These are phyloP conservation scores for Periophthalmodon schlosseri DNA, from an alignment of 2,113 vertebrate species.

Conservation along the genomic window DNA sequence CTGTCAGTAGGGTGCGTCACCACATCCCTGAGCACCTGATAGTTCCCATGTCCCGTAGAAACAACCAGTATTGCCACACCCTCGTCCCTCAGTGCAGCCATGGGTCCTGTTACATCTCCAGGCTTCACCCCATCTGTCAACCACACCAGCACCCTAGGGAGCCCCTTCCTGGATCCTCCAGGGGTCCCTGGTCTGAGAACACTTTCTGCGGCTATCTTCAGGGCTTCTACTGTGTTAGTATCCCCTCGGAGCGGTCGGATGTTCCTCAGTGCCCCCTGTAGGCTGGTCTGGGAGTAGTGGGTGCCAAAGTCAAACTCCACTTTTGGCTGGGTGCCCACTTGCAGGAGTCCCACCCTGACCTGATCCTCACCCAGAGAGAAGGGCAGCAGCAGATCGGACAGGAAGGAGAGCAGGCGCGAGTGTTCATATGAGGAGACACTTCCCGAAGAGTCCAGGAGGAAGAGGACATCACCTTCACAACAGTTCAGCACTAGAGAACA, in stretches of 20 bases:
- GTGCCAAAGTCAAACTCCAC: constrained; percentile 86
- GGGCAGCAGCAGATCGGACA: constrained; percentile 84
- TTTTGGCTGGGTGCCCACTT: constrained; percentile 86
- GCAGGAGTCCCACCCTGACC: constrained; percentile 86
- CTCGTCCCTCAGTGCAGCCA: constrained; percentile 82
- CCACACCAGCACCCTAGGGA: constrained; percentile 94
- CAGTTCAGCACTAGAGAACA: constrained; percentile 73
- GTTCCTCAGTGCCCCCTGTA: constrained; percentile 75
- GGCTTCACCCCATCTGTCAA: constrained; percentile 92
- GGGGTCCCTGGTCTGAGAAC: constrained; percentile 62
- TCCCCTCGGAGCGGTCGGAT: constrained; percentile 86
- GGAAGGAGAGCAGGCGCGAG: constrained; percentile 85
- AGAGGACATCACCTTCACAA: constrained; percentile 86
- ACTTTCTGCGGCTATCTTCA: constrained; percentile 79
- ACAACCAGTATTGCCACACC: constrained; percentile 88
- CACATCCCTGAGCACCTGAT: constrained; percentile 82
- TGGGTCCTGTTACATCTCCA: constrained; percentile 83
- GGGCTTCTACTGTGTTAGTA: constrained; percentile 88
- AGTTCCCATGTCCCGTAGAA: constrained; percentile 88
- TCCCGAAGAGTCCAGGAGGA: constrained; percentile 92
- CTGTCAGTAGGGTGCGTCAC: constrained; percentile 81
- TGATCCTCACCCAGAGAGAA: constrained; percentile 84
- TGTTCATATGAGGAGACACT: constrained; percentile 93
- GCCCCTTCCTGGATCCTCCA: constrained; percentile 69
- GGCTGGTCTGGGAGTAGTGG: constrained; percentile 53